Base-by-base conservation (phyloP, 2,113 vertebrate genomes). In the Centrocercus urophasianus region DNA sequence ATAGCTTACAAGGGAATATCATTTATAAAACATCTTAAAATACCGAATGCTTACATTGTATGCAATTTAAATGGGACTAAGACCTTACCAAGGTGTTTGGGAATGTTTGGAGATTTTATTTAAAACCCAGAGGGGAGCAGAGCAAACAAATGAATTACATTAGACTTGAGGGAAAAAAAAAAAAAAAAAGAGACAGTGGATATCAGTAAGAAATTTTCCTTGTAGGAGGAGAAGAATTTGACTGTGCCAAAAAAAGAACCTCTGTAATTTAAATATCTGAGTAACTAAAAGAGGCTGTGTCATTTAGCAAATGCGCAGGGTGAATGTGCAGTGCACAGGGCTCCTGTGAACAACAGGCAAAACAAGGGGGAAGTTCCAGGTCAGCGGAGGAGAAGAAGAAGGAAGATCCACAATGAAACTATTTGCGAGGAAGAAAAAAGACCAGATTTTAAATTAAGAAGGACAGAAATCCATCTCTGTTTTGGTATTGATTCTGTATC, bases 311-410 rank as follows among this genome's bases (percentile, higher is more conserved):
- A 76, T 9, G 25, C 19, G 48, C 8, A 56, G n/a, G 32, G 18
- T 0, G 3, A 80, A 38, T 1, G 1, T 45, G 32, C 24, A 60
- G 32, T 20, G 21, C n/a, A 30, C 4, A 38, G 18, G 34, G 34
- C 18, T 81, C 18, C 76, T 50, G 34, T 27, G 64, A 81, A 77
- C 34, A 8, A 27, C 8, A 25, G 56, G 65, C 10, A 24, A 75
- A 87, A 45, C 4, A 43, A 0, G 56, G 27, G 27, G 21, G 65
- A 83, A 4, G 7, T 43, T 19, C 24, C 34, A 86, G 17, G 6
- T 50, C 27, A 92, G 74, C 5, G 5, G 13, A 87, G 32, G 25
- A 65, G 34, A 61, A 86, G 7, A 64, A 47, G 7, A 64, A 47
- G 22, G 12, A 20, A 11, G 57, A 71, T 40, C 34, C 30, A 20